Evolutionary conservation across 2,797 vertebrate species (phyloP).

Genomic region (Mionectes olivaceus): DNA sequence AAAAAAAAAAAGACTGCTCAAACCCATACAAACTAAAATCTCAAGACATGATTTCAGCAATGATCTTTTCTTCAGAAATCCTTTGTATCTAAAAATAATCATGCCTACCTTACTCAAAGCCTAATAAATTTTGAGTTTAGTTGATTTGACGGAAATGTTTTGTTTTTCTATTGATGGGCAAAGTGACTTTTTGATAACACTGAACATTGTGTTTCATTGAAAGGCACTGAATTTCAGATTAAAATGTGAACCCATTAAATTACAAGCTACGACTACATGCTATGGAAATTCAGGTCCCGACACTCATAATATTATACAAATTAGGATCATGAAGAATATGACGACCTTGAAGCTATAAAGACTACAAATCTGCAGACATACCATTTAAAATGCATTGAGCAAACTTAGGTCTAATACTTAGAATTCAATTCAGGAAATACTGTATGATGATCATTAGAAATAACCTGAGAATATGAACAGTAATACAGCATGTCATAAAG

Average conservation of each 20-base stretch:
- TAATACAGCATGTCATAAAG: neutral
- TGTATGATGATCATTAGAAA: constrained; percentile 25
- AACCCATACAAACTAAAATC: neutral
- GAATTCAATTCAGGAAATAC: constrained; percentile 43
- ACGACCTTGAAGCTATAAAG: constrained; percentile 45
- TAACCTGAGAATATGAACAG: neutral
- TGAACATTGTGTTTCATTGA: neutral
- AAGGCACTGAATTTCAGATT: constrained; percentile 10
- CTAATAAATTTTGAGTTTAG: neutral
- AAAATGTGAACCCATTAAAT: constrained; percentile 21
- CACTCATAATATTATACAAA: constrained; percentile 35
- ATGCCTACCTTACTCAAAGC: neutral
- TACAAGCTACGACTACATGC: constrained; percentile 23
- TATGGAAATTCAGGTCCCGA: constrained; percentile 16
- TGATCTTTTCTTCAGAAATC: neutral
- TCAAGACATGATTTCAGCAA: neutral
- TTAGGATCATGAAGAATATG: constrained; percentile 43
- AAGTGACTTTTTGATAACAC: neutral
- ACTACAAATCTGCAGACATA: constrained; percentile 43
- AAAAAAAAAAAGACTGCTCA: neutral
- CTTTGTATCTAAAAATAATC: neutral
- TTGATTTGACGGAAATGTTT: neutral
- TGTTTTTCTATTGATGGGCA: neutral
- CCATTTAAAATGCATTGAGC: constrained; percentile 43
- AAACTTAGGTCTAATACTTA: constrained; percentile 34